Evolutionary conservation across 2,888 invertebrate species (phyloP).

Genomic region (Nomada fucata): DNA sequence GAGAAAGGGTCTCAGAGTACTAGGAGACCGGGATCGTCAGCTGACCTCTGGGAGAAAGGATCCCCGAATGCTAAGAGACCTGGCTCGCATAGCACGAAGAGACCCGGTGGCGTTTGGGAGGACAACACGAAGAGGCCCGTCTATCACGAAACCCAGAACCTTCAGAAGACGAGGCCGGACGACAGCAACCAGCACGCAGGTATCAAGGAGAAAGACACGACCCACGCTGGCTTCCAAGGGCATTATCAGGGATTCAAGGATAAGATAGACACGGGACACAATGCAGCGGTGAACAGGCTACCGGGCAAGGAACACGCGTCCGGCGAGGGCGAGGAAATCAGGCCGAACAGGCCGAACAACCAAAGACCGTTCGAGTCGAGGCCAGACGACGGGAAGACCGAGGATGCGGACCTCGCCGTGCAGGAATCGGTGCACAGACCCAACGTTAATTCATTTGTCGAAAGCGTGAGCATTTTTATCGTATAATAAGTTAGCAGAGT

Average conservation of each 20-base stretch:
- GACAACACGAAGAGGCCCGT: conserved; percentile 53
- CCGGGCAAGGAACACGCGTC: conserved; percentile 77
- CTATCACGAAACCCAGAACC: conserved; percentile 42
- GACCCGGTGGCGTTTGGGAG: conserved; percentile 1
- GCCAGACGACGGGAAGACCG: conserved; percentile 75
- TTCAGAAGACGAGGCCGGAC: conserved; percentile 70
- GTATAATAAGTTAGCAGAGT: too few relatives aligned
- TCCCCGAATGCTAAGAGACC: conserved; percentile 30
- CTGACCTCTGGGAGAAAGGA: conserved; percentile 11
- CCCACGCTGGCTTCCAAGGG: conserved; percentile 5
- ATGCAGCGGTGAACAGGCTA: conserved; percentile 75
- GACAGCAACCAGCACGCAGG: conserved; percentile 27
- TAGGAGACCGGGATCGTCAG: conserved; percentile 18
- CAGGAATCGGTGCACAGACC: conserved; percentile 80
- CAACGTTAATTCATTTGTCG: conserved; percentile 76
- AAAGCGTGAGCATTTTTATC: conserved; percentile 71
- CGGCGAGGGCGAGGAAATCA: conserved; percentile 38
- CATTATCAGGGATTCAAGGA: conserved; percentile 77
- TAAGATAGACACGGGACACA: conserved; percentile 75
- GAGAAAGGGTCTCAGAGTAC: conserved; percentile 22
- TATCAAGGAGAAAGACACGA: conserved; percentile 42
- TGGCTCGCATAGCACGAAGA: conserved; percentile 12
- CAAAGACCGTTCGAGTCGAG: conserved; percentile 76
- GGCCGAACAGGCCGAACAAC: conserved; percentile 74
- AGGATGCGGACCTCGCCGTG: conserved; percentile 75